Evolutionary conservation across 2,888 invertebrate species (phyloP), one percentile per base, ranked within the genome.

Genomic region (Clusia tigrina): DNA sequence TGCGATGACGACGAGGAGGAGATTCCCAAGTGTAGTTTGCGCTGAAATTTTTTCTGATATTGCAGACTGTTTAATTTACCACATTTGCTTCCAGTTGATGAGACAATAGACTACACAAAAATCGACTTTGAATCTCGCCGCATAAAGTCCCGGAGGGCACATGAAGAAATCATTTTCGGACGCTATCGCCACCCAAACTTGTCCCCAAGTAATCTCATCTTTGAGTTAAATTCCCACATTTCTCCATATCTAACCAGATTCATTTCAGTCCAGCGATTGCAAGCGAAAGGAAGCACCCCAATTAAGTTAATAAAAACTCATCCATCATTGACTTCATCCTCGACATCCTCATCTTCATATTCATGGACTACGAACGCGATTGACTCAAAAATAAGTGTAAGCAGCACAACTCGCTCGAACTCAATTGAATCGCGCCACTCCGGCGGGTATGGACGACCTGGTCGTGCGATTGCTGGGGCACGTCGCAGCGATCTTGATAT

Each of bases 141-240:
- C 9, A 80, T 83, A 0, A 84, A 84, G 67, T 84, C 83, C 10
- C 74, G 84, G 2, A 73, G 84, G 10, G 84, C 84, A 0, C 84
- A 84, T 57, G 84, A 84, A 68, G 84, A 84, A 71, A 80, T 84
- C 32, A 79, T 84, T 48, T 82, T 83, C 12, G 84, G 84, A 48
- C 76, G 83, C 12, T 84, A 79, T 69, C 78, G 85, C 15, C 82
- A 83, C 66, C 84, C 84, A 1, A 84, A 84, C 66, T 77, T 84
- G 69, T 78, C 78, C 32, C 79, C 82, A 55, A 78, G 83, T 83
- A 70, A 76, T 63, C n/a, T 42, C n/a, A 42, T 32, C 12, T 32
- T 48, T 37, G 10, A 37, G 65, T 62, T 26, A 46, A 54, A 17
- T 59, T 53, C 9, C 38, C 51, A 2, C 2, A 59, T 32, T 32